Conservation (phyloP, 2,888 invertebrate species). For the Lasioglossum calceatum region DNA sequence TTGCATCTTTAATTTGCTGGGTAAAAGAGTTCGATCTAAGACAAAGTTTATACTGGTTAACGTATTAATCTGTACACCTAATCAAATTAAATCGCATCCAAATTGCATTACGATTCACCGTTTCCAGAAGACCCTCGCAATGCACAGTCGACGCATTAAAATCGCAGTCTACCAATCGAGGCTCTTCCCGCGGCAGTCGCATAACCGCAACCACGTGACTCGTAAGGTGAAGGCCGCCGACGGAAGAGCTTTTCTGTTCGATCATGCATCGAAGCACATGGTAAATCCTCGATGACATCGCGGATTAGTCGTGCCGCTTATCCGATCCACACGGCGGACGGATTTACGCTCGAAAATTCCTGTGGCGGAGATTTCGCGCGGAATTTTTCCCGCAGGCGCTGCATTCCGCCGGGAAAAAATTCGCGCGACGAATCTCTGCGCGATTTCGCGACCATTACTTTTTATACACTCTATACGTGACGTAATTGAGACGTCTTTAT, state of each 20-base stretch:
- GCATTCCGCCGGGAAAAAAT: not conserved
- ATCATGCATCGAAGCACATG: slow-evolving; percentile 33
- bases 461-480: not conserved
- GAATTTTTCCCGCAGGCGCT: not conserved
- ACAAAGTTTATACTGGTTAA: no score
- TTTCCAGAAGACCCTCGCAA: not conserved
- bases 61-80: not conserved
- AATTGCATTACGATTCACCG: not conserved
- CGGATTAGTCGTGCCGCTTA: slow-evolving; percentile 46
- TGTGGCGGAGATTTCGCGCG: slow-evolving; percentile 10
- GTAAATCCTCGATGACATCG: slow-evolving; percentile 50
- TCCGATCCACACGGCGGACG: slow-evolving; percentile 31
- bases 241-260: slow-evolving; percentile 6
- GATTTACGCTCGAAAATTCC: slow-evolving; percentile 49
- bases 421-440: not conserved
- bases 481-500: no score
- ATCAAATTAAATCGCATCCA: not conserved
- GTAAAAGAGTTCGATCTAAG: not conserved
- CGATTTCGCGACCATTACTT: slow-evolving; percentile 14
- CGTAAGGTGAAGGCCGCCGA: not conserved
- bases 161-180: not conserved
- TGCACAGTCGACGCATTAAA: not conserved
- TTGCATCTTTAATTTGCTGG: no score
- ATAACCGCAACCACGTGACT: not conserved
- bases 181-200: not conserved